Evolutionary conservation across 2,113 vertebrate species (phyloP), one percentile per base, ranked within the genome.

Genomic region (Axis porcinus): DNA sequence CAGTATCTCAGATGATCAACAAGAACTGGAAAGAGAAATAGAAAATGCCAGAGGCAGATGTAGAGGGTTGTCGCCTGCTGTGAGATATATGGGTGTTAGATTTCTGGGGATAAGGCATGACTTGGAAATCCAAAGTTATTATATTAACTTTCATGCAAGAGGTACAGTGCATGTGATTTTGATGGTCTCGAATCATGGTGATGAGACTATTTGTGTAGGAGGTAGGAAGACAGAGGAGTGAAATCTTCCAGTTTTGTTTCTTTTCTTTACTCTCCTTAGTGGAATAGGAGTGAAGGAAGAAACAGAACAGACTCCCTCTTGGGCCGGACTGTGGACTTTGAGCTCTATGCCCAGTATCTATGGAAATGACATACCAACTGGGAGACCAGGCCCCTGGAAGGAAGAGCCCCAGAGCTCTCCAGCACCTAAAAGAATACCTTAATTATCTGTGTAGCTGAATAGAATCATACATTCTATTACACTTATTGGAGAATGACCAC

Each of bases 191-290:
- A 45, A 9, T 36, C 33, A 62, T 28, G 8, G 1, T 28, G 11
- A 67, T 67, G 6, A 88, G 8, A 33, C 15, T 2, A 25, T 4
- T 1, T 13, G 8, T 12, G 0, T 52, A 17, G 1, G 28, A 21
- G 6, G 5, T 27, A 36, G 1, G 27, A 85, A 13, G 5, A 33
- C 7, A 82, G 2, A 55, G 12, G 19, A 64, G 11, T 84, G 13
- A 14, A 54, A 58, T 67, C 23, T 47, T 82, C 16, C 14, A 45
- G 7, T 15, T 83, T n/a, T 40, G 6, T 45, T 6, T n/a, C 16
- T 21, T 86, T 79, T 36, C 27, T 64, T 55, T 87, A 55, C 13
- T 82, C 11, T 89, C 9, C 3, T 82, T 36, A 14, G 10, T 54
- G 3, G 30, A 33, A 2, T 3, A 52, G 21, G 6, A 74, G 40